Percentiles rank a stretch among this genome's conserved stretches.
phyloP scores from a whole-genome alignment of 2,888 invertebrate species.

The Catocala nupta region DNA sequence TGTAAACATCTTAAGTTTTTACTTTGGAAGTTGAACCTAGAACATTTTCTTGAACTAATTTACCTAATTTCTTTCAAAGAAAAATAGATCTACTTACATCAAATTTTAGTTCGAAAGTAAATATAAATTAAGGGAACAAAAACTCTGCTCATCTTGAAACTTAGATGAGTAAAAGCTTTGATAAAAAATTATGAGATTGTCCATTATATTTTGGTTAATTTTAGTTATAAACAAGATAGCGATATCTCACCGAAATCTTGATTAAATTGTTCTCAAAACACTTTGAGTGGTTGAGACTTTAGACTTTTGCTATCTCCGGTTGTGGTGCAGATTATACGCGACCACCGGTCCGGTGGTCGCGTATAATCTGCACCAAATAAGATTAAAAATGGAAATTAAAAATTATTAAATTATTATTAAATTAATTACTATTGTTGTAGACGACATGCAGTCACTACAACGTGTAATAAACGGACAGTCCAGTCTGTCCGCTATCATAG shows the following conservation, averaged over 20 bases:
- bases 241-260: slow-evolving; percentile 55
- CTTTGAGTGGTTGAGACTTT: slow-evolving; percentile 46
- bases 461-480: too few species aligned
- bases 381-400: too few species aligned
- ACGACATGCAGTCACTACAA: too few species aligned
- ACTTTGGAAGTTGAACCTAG: not conserved
- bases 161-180: slow-evolving; percentile 35
- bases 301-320: slow-evolving; percentile 43
- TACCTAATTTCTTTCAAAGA: slow-evolving; percentile 9
- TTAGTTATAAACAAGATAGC: slow-evolving; percentile 55
- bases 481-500: too few species aligned
- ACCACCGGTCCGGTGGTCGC: too few species aligned
- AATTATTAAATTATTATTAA: too few species aligned
- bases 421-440: too few species aligned
- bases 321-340: slow-evolving; percentile 17
- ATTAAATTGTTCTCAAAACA: slow-evolving; percentile 60
- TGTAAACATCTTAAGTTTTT: not conserved
- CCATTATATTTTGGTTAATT: slow-evolving; percentile 41
- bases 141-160: slow-evolving; percentile 27
- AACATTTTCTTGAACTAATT: slow-evolving; percentile 2
- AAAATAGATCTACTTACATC: slow-evolving; percentile 5
- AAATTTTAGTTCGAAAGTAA: slow-evolving; percentile 31
- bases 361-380: too few species aligned
- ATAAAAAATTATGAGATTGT: slow-evolving; percentile 32
- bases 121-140: slow-evolving; percentile 22